phyloP scores from a whole-genome alignment of 92 coral and sea anemone genomes.

The Scolanthus callimorphus region DNA sequence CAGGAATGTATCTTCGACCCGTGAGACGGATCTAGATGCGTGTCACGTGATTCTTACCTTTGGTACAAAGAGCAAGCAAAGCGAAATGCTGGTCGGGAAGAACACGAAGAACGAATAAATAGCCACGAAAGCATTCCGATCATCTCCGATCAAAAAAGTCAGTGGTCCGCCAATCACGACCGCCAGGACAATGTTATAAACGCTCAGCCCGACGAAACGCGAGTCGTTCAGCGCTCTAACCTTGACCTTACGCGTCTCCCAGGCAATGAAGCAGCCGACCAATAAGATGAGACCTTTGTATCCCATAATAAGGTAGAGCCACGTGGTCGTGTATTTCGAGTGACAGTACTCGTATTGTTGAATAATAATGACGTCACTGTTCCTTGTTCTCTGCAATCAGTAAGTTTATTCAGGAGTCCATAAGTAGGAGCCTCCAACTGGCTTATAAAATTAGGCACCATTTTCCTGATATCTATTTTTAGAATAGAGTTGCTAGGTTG shows the following conservation, averaged over 20 bases:
- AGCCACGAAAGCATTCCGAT: constrained; percentile 44
- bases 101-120: constrained; percentile 29
- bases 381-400: constrained; percentile 21
- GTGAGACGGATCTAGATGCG: too few species aligned
- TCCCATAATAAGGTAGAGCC: constrained; percentile 66
- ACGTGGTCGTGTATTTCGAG: constrained; percentile 55
- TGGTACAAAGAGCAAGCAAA: constrained; percentile 64
- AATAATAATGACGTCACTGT: constrained; percentile 4
- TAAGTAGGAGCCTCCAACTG: too few species aligned
- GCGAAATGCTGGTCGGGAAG: constrained; percentile 44
- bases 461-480: too few species aligned
- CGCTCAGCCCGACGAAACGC: constrained; percentile 41
- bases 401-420: too few species aligned
- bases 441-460: too few species aligned
- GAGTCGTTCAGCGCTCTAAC: constrained; percentile 64
- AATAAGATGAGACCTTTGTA: constrained; percentile 58
- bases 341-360: constrained; percentile 47
- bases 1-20: too few species aligned
- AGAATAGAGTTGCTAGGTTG: too few species aligned
- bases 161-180: constrained; percentile 68
- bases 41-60: constrained; percentile 64
- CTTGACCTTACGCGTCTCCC: constrained; percentile 65
- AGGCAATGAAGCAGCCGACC: constrained; percentile 66
- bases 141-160: constrained; percentile 42
- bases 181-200: constrained; percentile 29